Conservation (phyloP, 2,113 vertebrate species). For the Catharus fuscescens region DNA sequence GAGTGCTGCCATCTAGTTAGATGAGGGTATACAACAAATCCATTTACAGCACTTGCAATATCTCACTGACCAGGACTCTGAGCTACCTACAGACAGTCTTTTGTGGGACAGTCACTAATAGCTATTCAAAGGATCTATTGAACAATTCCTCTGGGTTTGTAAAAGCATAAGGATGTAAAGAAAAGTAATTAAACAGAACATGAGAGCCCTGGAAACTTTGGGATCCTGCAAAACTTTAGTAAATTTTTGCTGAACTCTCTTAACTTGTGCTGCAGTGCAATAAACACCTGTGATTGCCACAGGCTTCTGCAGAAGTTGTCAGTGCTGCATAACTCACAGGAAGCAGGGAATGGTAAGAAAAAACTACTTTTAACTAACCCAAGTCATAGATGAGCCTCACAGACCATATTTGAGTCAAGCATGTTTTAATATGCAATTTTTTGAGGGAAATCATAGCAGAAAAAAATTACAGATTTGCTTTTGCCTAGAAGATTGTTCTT, state of each 20-base stretch:
- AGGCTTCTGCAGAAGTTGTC: not conserved
- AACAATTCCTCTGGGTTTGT: not conserved
- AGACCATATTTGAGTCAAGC: not conserved
- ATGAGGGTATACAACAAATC: constrained; percentile 60
- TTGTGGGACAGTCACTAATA: not conserved
- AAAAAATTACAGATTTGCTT: not conserved
- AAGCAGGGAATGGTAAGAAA: not conserved
- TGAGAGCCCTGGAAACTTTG: not conserved
- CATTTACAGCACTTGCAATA: constrained; percentile 22
- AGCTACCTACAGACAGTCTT: not conserved
- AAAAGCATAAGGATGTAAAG: not conserved
- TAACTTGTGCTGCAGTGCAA: not conserved
- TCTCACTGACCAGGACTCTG: not conserved
- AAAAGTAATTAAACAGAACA: not conserved
- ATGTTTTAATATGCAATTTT: not conserved
- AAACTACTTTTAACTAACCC: not conserved
- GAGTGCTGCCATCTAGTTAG: constrained; percentile 76
- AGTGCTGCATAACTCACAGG: not conserved
- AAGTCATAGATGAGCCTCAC: not conserved
- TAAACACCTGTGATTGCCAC: not conserved
- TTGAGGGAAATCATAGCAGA: not conserved
- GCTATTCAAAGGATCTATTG: not conserved
- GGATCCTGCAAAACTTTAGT: not conserved
- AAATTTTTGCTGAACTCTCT: not conserved
- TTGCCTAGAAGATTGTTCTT: not conserved